Evolutionary conservation across 2,113 vertebrate genomes (phyloP), one percentile per base, ranked within the genome.

Genomic region (Catharus minimus): DNA sequence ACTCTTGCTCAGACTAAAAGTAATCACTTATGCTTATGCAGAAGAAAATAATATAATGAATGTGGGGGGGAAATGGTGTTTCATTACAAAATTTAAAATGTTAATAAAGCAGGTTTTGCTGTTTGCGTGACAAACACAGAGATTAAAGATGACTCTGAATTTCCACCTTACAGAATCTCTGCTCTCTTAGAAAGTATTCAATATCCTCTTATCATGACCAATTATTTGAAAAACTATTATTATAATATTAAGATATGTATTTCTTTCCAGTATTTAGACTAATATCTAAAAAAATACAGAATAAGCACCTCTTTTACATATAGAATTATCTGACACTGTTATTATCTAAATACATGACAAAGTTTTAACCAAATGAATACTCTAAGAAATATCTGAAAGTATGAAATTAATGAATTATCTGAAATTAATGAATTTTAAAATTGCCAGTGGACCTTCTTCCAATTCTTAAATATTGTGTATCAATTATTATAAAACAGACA

Each of bases 61-160:
- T 39, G 6, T 26, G 32, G 2, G 3, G 10, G 2, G 1, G 3
- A 8, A 57, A 11, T 36, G 11, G 4, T 47, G 11, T 21, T 86
- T 56, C 15, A 57, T 64, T 49, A 74, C 5, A 68, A 60, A 71
- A 69, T 52, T 47, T 67, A 83, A n/a, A 7, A 17, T 52, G 14
- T 33, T 41, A 68, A 90, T 61, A 0, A 46, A 68, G 4, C 4
- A 67, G 28, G 3, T 41, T 71, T 86, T 65, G 10, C 3, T 72
- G 7, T 43, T 82, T 56, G 30, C 18, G 18, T 62, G 19, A 66
- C 21, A 76, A 17, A 53, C 41, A 39, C 5, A 30, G 30, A 86
- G 13, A 44, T 65, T 62, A 79, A 87, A 82, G 86, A 55, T 55
- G 7, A 50, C 3, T 50, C 18, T 50, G 38, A 86, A 86, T 57